Evolutionary conservation across 1,140 invertebrate species (phyloP).

Genomic region (Listronotus oregonensis): DNA sequence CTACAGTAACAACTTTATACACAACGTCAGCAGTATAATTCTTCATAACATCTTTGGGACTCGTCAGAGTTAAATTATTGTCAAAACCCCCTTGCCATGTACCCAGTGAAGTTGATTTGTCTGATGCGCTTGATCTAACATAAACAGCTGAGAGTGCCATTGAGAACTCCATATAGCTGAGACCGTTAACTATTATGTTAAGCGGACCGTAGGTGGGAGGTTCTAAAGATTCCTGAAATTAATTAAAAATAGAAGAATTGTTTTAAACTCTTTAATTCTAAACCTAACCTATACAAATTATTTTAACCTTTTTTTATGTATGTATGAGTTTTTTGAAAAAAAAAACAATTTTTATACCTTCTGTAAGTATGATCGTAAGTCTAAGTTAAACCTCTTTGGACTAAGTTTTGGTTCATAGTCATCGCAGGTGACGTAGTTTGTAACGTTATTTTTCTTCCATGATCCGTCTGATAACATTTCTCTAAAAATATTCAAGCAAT

Average conservation of each 20-base stretch:
- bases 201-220: slow-evolving; percentile 67
- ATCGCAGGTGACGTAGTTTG: slow-evolving; percentile 73
- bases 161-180: slow-evolving; percentile 74
- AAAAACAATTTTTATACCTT: slow-evolving; percentile 46
- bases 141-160: slow-evolving; percentile 70
- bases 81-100: slow-evolving; percentile 71
- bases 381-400: slow-evolving; percentile 57
- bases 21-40: slow-evolving; percentile 80
- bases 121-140: slow-evolving; percentile 67
- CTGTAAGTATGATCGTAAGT: slow-evolving; percentile 55
- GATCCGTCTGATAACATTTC: slow-evolving; percentile 63
- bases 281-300: too few species aligned
- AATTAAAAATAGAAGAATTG: not conserved
- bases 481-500: slow-evolving; percentile 25
- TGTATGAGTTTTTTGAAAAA: not conserved
- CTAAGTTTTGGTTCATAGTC: slow-evolving; percentile 75
- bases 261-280: too few species aligned
- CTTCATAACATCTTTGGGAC: slow-evolving; percentile 65
- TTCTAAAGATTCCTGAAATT: slow-evolving; percentile 61
- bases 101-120: slow-evolving; percentile 66
- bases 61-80: slow-evolving; percentile 65
- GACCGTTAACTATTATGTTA: slow-evolving; percentile 64
- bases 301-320: too few species aligned
- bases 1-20: slow-evolving; percentile 45
- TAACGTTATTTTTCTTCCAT: slow-evolving; percentile 68